These are phyloP conservation scores for Xestia rhomboidea DNA, from an alignment of 2,888 invertebrate species.

Conservation along the genomic window DNA sequence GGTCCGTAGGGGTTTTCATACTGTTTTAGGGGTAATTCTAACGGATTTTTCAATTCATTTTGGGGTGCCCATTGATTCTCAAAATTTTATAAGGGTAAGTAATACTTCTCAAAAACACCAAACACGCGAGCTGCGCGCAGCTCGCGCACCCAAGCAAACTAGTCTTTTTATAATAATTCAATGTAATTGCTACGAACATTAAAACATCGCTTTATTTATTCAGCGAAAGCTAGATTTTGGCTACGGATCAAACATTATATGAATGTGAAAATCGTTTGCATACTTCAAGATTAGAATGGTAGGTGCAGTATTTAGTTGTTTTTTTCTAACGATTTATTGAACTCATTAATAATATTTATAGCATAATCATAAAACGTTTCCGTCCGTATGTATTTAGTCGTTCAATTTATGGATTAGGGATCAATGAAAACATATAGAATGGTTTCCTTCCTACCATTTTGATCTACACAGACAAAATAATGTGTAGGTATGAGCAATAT, in stretches of 20 bases:
- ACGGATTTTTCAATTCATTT: too few relatives aligned
- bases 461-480: background rate
- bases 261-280: constrained; percentile 34
- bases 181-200: constrained; percentile 22
- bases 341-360: constrained; percentile 44
- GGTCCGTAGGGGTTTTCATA: too few relatives aligned
- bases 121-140: too few relatives aligned
- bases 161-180: constrained; percentile 18
- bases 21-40: too few relatives aligned
- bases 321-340: constrained; percentile 49
- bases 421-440: constrained; percentile 13
- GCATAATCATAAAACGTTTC: constrained; percentile 27
- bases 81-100: too few relatives aligned
- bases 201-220: constrained; percentile 39
- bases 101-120: too few relatives aligned
- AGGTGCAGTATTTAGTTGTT: constrained; percentile 27
- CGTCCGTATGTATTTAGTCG: constrained; percentile 19
- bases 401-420: constrained; percentile 30
- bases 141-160: too few relatives aligned
- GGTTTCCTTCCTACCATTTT: constrained; percentile 24
- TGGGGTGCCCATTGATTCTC: too few relatives aligned
- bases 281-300: constrained; percentile 37
- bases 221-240: constrained; percentile 37
- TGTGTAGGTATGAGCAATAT: constrained; percentile 19
- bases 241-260: constrained; percentile 49